Base-by-base conservation (phyloP, 2,888 invertebrate species). In the Geotrupes spiniger region DNA sequence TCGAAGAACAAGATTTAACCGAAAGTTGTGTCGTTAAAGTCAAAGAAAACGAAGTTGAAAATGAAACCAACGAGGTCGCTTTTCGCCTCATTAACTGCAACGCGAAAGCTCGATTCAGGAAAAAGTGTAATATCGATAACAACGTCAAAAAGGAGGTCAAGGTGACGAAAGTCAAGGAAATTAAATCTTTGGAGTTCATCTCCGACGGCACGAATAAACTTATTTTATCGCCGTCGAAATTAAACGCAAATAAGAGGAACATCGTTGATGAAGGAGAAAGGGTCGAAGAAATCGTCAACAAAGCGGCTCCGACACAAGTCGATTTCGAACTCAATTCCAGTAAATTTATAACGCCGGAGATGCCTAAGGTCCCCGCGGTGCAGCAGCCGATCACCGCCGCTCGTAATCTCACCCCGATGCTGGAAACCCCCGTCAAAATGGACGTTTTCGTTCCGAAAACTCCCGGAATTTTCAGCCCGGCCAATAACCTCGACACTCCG, bases 161-260 rank as follows among this genome's bases (percentile, higher is more conserved):
- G 15, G 36, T 55, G 2, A 55, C 55, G n/a, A 54, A 49, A 14
- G 49, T 53, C n/a, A 56, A 56, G 17, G 57, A 58, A 47, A 51
- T 57, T 10, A 57, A 57, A 41, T 47, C 46, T 26, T 40, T 56
- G 11, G 55, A 56, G 40, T 43, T 53, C 15, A 26, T 52, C 8
- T 51, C 51, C 9, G 59, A 62, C 29, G 36, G 38, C 11, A 50
- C 49, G 28, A 53, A 52, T 37, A 56, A 53, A 26, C 45, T 59
- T 38, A 52, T 67, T 33, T 43, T 64, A 2, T 66, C 64, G 1
- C 65, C 66, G n/a, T 64, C 64, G 1, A 66, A 66, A 52, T 50
- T 65, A 36, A 66, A 61, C 36, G 62, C 63, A 1, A 66, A 55
- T 39, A 68, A 65, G 53, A 37, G 63, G 49, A 56, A 56, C 6